Evolutionary conservation across 2,113 vertebrate species (phyloP).

Genomic region (Phrynosoma blainvillii): DNA sequence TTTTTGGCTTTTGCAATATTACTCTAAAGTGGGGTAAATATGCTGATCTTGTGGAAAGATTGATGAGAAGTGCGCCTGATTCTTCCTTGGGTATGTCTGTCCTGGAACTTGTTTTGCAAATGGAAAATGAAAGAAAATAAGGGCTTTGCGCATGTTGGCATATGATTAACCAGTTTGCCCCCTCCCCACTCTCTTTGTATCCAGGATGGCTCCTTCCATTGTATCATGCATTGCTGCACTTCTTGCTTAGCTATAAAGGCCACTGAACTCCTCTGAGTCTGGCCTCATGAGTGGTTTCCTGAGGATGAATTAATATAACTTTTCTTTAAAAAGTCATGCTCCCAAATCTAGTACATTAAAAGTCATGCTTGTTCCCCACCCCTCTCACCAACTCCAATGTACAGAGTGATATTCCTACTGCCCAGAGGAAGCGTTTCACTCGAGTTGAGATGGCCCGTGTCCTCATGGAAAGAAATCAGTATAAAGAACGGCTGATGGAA

Average conservation of each 20-base stretch:
- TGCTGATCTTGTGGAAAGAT: not conserved
- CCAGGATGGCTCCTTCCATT: not conserved
- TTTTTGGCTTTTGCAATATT: slow-evolving; percentile 4
- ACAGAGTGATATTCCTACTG: slow-evolving; percentile 95
- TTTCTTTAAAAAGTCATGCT: not conserved
- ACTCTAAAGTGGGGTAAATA: not conserved
- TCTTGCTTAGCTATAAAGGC: slow-evolving; percentile 14
- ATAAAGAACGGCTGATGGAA: slow-evolving; percentile 98
- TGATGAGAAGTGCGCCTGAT: not conserved
- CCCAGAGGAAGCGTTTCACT: slow-evolving; percentile 96
- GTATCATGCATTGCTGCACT: not conserved
- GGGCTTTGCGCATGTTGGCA: not conserved
- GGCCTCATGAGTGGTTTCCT: not conserved
- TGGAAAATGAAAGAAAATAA: not conserved
- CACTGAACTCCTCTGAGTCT: slow-evolving; percentile 16
- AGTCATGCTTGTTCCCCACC: not conserved
- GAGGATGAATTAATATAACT: not conserved
- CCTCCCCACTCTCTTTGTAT: not conserved
- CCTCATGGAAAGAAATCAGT: slow-evolving; percentile 98
- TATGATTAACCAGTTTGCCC: not conserved
- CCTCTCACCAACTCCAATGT: not conserved
- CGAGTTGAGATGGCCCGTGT: slow-evolving; percentile 98
- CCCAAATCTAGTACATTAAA: not conserved
- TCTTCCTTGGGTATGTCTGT: not conserved
- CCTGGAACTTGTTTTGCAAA: not conserved